Evolutionary conservation across 2,113 vertebrate genomes (phyloP), one percentile per base, ranked within the genome.

Genomic region (Vulpes vulpes): DNA sequence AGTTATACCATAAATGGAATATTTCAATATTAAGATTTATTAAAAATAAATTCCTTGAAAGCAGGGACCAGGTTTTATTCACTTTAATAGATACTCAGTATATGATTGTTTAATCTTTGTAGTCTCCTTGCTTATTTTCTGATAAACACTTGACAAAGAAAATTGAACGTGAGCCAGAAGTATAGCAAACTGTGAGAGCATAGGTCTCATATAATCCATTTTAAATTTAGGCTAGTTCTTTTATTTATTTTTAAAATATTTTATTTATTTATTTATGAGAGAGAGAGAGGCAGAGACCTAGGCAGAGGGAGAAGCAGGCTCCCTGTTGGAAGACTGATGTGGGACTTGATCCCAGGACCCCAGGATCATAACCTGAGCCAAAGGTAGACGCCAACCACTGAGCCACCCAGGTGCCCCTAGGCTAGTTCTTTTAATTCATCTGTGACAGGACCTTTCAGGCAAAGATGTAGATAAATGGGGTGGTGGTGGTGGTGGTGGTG

Each of bases 21-120:
- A 82, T 84, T 74, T 96, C 8, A 53, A 0, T 89, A n/a, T 86
- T 95, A 83, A 93, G 43, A 60, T 94, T 91, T 96, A 73, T 92
- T 89, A 67, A 91, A 93, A 96, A 88, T 94, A 85, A 92, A 67
- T 95, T 87, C 38, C 38, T 97, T 96, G 67, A 94, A 93, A 96
- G 57, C 25, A 92, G 15, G 38, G 57, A 79, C 6, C 73, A 79
- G 79, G 25, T 88, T 87, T 97, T 22, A 95, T 87, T 92, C 14
- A 19, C 87, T 96, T 84, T 69, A 92, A 94, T 83, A 74, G 57
- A 2, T 90, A 17, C 30, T 64, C 55, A 60, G 0, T 90, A 16
- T 83, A 71, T 95, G 43, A 81, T 71, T 84, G 5, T 51, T 87
- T 81, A 94, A 55, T 96, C 67, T 91, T 95, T 80, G 11, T 91